phyloP scores from a whole-genome alignment of 2,113 vertebrate species.

The Microcebus lehilahytsara region DNA sequence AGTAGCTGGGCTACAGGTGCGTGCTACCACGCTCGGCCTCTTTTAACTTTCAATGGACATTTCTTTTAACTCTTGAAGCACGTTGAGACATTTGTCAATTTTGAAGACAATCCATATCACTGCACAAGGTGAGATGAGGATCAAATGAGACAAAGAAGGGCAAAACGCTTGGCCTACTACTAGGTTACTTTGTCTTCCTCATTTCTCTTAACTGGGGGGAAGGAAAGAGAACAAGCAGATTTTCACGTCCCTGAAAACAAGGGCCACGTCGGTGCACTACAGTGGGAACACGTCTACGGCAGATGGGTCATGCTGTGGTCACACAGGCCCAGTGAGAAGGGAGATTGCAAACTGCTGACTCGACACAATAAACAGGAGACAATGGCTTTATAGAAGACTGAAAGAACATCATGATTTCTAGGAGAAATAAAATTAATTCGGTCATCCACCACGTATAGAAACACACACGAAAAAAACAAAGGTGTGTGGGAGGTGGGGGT shows the following conservation, averaged over 20 bases:
- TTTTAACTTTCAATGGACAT: background rate
- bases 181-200: rapidly evolving
- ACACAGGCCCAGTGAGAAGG: background rate
- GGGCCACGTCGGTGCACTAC: background rate
- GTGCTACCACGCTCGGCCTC: too few species aligned
- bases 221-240: background rate
- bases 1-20: too few species aligned
- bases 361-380: background rate
- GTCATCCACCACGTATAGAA: background rate
- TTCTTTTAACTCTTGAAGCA: background rate
- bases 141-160: background rate
- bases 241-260: background rate
- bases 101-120: background rate
- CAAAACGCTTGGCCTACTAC: too few species aligned
- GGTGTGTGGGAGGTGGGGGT: background rate
- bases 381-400: background rate
- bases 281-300: background rate
- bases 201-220: background rate
- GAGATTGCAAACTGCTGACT: background rate
- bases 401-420: background rate
- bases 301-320: background rate
- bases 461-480: background rate
- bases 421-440: background rate
- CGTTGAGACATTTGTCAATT: background rate
- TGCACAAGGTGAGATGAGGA: too few species aligned